Evolutionary conservation across 2,797 vertebrate genomes (phyloP).

Genomic region (Melopsittacus undulatus): DNA sequence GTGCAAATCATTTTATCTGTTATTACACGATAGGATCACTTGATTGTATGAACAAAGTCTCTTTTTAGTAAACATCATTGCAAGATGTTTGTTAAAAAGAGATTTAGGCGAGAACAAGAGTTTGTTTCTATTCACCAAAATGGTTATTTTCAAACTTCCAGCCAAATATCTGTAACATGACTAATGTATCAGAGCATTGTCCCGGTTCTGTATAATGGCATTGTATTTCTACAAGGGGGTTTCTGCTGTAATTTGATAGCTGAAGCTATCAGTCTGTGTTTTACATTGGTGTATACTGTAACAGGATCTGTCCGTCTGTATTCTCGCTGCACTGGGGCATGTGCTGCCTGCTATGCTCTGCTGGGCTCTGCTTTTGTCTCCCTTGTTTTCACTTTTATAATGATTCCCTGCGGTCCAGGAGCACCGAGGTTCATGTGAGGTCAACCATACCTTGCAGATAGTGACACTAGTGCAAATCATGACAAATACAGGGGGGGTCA

Average conservation of each 20-base stretch:
- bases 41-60: not conserved
- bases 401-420: constrained; percentile 17
- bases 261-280: not conserved
- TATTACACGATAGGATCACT: not conserved
- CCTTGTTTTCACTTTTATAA: constrained; percentile 23
- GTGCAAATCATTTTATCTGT: not conserved
- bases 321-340: not conserved
- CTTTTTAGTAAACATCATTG: not conserved
- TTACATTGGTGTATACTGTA: not conserved
- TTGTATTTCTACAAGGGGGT: not conserved
- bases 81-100: not conserved
- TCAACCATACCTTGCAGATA: constrained; percentile 48
- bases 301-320: not conserved
- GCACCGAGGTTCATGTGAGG: constrained; percentile 38
- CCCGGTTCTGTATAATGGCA: not conserved
- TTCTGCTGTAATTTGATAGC: constrained; percentile 20
- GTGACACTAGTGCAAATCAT: constrained; percentile 3
- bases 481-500: not conserved
- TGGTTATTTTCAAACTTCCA: not conserved
- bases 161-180: not conserved
- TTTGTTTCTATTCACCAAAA: not conserved
- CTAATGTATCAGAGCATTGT: not conserved
- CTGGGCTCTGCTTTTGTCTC: not conserved
- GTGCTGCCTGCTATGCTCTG: not conserved
- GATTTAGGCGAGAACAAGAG: not conserved